These are phyloP conservation scores for Pteromalus puparum DNA, from an alignment of 1,140 invertebrate genomes.

Conservation along the genomic window DNA sequence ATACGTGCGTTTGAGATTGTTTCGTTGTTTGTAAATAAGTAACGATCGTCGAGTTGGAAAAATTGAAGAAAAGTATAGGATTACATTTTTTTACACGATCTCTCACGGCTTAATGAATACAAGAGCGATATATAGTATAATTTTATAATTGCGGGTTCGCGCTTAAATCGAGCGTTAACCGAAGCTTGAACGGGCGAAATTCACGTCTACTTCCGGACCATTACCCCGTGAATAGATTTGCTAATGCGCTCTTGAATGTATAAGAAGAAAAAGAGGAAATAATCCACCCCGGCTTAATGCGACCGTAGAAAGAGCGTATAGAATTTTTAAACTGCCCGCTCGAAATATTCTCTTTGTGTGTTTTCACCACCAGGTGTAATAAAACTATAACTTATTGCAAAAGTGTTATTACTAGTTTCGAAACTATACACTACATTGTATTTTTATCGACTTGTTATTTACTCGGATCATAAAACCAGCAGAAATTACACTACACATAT, in stretches of 20 bases:
- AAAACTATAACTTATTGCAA: not conserved
- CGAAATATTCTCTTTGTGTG: not conserved
- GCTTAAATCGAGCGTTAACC: constrained; percentile 36
- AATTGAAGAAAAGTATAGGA: not conserved
- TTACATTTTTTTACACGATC: not conserved
- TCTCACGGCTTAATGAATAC: not conserved
- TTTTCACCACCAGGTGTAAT: not conserved
- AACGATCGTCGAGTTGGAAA: too few species aligned
- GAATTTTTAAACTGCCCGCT: not conserved
- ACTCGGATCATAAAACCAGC: not conserved
- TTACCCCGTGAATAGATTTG: constrained; percentile 44
- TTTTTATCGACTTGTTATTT: not conserved
- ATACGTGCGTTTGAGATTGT: not conserved
- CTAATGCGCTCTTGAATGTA: constrained; percentile 49
- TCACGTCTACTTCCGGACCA: constrained; percentile 40
- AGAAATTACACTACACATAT: not conserved
- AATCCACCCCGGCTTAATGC: not conserved
- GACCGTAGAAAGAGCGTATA: not conserved
- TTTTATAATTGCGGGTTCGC: constrained; percentile 22
- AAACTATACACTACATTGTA: not conserved
- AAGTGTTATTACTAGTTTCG: not conserved
- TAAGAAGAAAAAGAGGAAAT: not conserved
- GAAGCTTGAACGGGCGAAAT: not conserved
- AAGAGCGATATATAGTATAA: not conserved
- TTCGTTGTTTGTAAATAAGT: not conserved